These are phyloP conservation scores for Hofmannophila pseudospretella DNA, from an alignment of 2,888 invertebrate genomes.

Conservation along the genomic window DNA sequence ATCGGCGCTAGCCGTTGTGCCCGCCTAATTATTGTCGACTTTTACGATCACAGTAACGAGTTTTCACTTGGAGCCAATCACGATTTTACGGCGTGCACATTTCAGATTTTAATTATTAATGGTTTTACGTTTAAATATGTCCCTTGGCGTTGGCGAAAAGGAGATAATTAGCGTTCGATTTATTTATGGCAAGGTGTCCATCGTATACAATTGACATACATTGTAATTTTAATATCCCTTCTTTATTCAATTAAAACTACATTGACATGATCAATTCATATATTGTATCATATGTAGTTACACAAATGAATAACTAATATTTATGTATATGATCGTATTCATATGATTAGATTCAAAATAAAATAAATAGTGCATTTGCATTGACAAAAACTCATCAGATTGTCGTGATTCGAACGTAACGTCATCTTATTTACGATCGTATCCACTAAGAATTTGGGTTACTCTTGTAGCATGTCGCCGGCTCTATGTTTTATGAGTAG, in stretches of 20 bases:
- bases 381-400: conserved; percentile 44
- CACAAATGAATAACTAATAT: no score
- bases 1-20: conserved; percentile 69
- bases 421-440: conserved; percentile 56
- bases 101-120: conserved; percentile 62
- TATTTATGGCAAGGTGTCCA: no score
- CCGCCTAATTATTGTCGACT: conserved; percentile 76
- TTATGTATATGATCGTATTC: no score
- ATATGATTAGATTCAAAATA: conserved; percentile 3
- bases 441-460: conserved; percentile 58
- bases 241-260: no score
- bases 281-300: no score
- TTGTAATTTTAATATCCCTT: no score
- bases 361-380: conserved; percentile 30
- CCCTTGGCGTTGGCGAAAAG: neutral
- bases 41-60: conserved; percentile 75
- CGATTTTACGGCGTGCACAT: conserved; percentile 65
- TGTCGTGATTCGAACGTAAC: conserved; percentile 35
- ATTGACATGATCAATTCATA: no score
- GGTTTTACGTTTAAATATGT: conserved; percentile 2
- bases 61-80: conserved; percentile 75
- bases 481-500: conserved; percentile 53
- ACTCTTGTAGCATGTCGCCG: conserved; percentile 55
- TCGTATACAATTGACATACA: no score
- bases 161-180: neutral